phyloP scores from a whole-genome alignment of 2,888 invertebrate genomes.

The Frankliniella fusca region DNA sequence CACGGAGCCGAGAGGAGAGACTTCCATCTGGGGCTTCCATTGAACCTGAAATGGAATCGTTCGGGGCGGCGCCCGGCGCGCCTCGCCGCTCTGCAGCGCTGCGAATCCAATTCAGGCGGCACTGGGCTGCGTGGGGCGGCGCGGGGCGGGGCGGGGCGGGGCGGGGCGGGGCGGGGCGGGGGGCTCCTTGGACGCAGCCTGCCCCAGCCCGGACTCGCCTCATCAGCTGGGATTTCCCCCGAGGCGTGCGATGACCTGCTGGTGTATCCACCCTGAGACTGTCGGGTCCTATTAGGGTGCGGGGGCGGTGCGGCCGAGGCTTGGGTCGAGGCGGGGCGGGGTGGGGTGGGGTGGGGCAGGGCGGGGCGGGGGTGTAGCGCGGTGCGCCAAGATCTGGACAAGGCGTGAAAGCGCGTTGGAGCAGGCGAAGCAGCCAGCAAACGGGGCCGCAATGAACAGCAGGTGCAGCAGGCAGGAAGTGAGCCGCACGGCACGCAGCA shows the following conservation, averaged over 20 bases:
- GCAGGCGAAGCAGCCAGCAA: no score
- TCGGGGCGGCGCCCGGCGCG: background rate
- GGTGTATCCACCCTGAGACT: background rate
- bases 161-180: background rate
- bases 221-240: constrained; percentile 21
- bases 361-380: background rate
- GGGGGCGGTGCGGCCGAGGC: background rate
- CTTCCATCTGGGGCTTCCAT: constrained; percentile 22
- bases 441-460: no score
- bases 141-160: no score
- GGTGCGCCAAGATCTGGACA: no score
- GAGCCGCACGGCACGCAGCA: background rate
- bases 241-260: constrained; percentile 10
- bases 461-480: background rate
- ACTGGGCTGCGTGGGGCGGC: no score
- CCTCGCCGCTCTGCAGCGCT: background rate
- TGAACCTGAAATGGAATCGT: constrained; percentile 22
- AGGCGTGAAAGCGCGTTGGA: no score
- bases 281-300: constrained; percentile 13
- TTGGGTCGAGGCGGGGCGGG: background rate
- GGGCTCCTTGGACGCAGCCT: background rate
- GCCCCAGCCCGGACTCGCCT: background rate
- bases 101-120: background rate
- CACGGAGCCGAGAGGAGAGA: background rate
- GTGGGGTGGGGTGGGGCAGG: background rate